These are phyloP conservation scores for Globodera ellingtonae DNA, from an alignment of 1,140 invertebrate genomes.

Conservation along the genomic window DNA sequence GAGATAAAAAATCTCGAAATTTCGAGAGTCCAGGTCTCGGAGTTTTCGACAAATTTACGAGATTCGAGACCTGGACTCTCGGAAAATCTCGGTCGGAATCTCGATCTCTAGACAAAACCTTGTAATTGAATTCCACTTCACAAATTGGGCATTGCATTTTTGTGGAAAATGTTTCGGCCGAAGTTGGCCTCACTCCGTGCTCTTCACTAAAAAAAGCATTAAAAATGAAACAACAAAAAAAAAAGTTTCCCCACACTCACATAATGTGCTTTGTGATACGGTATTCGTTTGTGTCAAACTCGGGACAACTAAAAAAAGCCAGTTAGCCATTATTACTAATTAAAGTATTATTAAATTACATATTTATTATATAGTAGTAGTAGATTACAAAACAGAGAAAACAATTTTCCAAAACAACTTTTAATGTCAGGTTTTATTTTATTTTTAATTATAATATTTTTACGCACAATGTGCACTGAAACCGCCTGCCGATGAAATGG, in stretches of 20 bases:
- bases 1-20: too few species aligned
- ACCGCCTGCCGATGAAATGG: conserved; percentile 53
- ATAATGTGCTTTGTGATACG: conserved; percentile 59
- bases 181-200: conserved; percentile 51
- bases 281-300: conserved; percentile 62
- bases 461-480: conserved; percentile 51
- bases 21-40: too few species aligned
- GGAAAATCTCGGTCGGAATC: too few species aligned
- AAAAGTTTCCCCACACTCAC: conserved; percentile 40
- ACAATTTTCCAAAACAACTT: too few species aligned
- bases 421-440: neutral
- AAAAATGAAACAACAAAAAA: neutral
- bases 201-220: conserved; percentile 48
- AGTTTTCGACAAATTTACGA: too few species aligned
- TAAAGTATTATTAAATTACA: too few species aligned
- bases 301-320: conserved; percentile 37
- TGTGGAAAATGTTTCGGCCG: conserved; percentile 46
- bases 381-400: too few species aligned
- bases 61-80: too few species aligned
- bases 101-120: too few species aligned
- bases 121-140: conserved; percentile 50
- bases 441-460: too few species aligned
- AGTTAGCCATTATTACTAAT: too few species aligned
- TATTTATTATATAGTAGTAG: too few species aligned
- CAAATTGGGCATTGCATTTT: conserved; percentile 56